phyloP scores from a whole-genome alignment of 2,797 vertebrate species.

The Chelon labrosus region DNA sequence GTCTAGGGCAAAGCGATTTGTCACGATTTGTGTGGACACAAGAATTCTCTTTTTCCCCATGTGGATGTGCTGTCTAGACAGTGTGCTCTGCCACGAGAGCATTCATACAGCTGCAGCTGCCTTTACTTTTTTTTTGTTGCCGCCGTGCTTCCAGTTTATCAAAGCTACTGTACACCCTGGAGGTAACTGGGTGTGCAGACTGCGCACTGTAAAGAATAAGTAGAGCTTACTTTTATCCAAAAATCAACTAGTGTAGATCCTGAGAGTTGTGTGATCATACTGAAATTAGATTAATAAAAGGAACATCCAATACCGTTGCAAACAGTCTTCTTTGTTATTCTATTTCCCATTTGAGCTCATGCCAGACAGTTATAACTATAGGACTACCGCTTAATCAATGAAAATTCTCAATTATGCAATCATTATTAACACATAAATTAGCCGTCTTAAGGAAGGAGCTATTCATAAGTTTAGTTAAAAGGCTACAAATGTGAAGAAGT shows the following conservation, averaged over 20 bases:
- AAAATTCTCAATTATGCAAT: too few species aligned
- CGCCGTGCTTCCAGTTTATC: slow-evolving; percentile 51
- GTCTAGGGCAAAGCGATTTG: slow-evolving; percentile 79
- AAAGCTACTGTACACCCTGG: slow-evolving; percentile 54
- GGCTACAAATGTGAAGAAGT: too few species aligned
- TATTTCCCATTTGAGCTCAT: background rate
- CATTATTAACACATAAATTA: too few species aligned
- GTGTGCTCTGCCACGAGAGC: slow-evolving; percentile 37
- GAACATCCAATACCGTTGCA: background rate
- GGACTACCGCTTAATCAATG: too few species aligned
- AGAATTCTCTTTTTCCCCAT: slow-evolving; percentile 55
- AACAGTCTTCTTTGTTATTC: background rate
- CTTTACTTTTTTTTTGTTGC: slow-evolving; percentile 42
- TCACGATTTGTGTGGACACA: slow-evolving; percentile 78
- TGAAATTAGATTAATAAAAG: background rate
- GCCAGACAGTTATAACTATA: too few species aligned
- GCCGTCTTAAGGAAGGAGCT: too few species aligned
- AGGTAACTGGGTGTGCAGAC: slow-evolving; percentile 29
- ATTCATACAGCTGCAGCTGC: slow-evolving; percentile 44
- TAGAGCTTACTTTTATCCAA: background rate
- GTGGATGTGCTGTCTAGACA: slow-evolving; percentile 76
- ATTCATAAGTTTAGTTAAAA: too few species aligned
- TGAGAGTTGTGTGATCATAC: background rate
- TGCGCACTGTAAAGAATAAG: slow-evolving; percentile 19
- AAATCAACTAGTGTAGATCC: background rate